Evolutionary conservation across 2,797 vertebrate species (phyloP).

Genomic region (Champsocephalus esox): DNA sequence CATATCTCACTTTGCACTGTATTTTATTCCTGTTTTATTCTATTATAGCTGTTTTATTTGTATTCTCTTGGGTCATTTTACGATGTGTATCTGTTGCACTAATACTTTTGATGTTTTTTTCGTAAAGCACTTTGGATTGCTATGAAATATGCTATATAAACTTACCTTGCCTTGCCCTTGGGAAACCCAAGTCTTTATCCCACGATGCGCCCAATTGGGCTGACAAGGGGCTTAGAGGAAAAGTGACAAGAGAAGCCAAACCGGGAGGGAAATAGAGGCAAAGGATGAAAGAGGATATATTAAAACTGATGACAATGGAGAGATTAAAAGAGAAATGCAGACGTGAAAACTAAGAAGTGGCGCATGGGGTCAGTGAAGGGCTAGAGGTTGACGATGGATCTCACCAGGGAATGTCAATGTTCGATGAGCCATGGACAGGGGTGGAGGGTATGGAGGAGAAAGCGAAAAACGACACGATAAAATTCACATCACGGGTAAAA

Average conservation of each 20-base stretch:
- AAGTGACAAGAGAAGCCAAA: conserved; percentile 19
- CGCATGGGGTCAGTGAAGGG: conserved; percentile 8
- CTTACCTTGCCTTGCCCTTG: background rate
- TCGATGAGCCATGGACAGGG: conserved; percentile 4
- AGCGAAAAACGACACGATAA: background rate
- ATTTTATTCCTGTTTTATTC: too few relatives aligned
- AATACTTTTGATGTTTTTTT: too few relatives aligned
- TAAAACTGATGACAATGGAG: conserved; percentile 25
- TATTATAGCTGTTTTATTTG: too few relatives aligned
- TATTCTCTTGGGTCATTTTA: too few relatives aligned
- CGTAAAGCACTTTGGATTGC: too few relatives aligned
- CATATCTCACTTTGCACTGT: too few relatives aligned
- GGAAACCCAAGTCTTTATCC: conserved; percentile 21
- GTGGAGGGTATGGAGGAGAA: background rate
- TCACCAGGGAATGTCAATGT: conserved; percentile 8
- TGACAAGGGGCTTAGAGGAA: conserved; percentile 20
- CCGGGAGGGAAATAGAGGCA: conserved; percentile 16
- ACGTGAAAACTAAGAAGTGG: conserved; percentile 2
- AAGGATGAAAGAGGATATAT: conserved; percentile 48
- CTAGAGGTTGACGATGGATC: conserved; percentile 9
- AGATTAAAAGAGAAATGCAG: conserved; percentile 26
- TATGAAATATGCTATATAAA: too few relatives aligned
- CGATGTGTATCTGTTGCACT: too few relatives aligned
- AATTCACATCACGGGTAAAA: background rate
- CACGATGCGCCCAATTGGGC: conserved; percentile 10